These are phyloP conservation scores for Ptilorrhoa leucosticta DNA, from an alignment of 2,113 vertebrate genomes.

Conservation along the genomic window DNA sequence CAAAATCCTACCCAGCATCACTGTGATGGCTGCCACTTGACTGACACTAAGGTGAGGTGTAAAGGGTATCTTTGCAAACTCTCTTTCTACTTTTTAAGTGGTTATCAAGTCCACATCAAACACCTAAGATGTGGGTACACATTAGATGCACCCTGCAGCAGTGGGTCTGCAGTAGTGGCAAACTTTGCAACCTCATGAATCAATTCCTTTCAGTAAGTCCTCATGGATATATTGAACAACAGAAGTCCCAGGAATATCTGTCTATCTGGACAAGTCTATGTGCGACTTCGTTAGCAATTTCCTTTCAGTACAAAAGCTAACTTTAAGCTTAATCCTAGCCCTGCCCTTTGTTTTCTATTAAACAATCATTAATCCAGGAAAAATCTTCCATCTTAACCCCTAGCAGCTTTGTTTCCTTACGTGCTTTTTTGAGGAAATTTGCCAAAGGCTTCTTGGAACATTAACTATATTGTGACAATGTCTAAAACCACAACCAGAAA, in stretches of 20 bases:
- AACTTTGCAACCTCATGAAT: not conserved
- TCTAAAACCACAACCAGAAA: not conserved
- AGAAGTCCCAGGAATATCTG: not conserved
- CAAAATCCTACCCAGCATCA: not conserved
- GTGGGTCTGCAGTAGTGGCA: not conserved
- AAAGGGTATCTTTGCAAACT: not conserved
- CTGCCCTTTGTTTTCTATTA: constrained; percentile 16
- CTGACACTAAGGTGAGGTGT: not conserved
- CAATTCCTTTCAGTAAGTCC: not conserved
- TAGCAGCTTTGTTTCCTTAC: not conserved
- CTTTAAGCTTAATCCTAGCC: not conserved
- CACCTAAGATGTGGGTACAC: not conserved
- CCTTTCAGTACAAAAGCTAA: not conserved
- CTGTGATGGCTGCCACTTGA: not conserved
- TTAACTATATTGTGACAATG: not conserved
- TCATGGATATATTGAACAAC: not conserved
- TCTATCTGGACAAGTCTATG: not conserved
- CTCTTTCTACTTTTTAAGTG: not conserved
- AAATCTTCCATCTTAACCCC: not conserved
- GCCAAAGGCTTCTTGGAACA: not conserved
- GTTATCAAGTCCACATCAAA: not conserved
- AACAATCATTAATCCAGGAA: constrained; percentile 54
- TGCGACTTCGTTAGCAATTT: not conserved
- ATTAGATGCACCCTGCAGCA: not conserved
- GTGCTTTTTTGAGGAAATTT: not conserved